These are phyloP conservation scores for Unio delphinus DNA, from an alignment of 2,888 invertebrate species.

Conservation along the genomic window DNA sequence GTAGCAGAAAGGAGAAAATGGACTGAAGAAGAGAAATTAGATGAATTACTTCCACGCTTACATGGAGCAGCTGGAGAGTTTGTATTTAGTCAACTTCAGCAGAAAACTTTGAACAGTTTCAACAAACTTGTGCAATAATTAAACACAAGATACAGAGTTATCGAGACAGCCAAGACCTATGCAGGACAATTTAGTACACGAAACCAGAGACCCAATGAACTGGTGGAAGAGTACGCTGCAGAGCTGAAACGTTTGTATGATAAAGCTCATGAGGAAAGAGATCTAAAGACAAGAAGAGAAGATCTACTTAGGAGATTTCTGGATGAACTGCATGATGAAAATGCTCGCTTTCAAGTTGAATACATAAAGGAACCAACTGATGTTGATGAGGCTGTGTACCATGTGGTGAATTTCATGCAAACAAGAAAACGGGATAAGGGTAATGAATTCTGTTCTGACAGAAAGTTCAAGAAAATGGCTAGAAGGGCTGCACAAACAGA, in stretches of 20 bases:
- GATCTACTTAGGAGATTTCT: slow-evolving; percentile 3
- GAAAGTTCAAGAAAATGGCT: no score
- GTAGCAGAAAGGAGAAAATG: no score
- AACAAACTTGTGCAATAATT: not conserved
- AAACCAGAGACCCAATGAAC: not conserved
- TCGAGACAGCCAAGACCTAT: slow-evolving; percentile 4
- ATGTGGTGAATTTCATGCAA: slow-evolving; percentile 5
- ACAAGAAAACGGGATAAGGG: not conserved
- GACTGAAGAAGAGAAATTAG: no score
- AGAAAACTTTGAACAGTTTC: not conserved
- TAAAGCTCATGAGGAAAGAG: not conserved
- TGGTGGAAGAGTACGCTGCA: slow-evolving; percentile 1
- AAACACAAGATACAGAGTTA: slow-evolving; percentile 4
- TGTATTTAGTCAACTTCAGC: no score
- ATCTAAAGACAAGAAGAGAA: not conserved
- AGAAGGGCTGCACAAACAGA: no score
- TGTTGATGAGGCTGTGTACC: slow-evolving; percentile 5
- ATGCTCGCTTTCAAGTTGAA: slow-evolving; percentile 6
- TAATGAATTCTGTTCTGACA: no score
- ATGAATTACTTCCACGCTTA: no score
- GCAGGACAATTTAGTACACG: not conserved
- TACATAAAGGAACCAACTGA: slow-evolving; percentile 3
- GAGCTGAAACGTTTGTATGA: slow-evolving; percentile 4
- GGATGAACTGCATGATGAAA: slow-evolving; percentile 4
- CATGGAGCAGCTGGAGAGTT: no score